phyloP scores from a whole-genome alignment of 2,797 vertebrate species.

The Alfaro cultratus region DNA sequence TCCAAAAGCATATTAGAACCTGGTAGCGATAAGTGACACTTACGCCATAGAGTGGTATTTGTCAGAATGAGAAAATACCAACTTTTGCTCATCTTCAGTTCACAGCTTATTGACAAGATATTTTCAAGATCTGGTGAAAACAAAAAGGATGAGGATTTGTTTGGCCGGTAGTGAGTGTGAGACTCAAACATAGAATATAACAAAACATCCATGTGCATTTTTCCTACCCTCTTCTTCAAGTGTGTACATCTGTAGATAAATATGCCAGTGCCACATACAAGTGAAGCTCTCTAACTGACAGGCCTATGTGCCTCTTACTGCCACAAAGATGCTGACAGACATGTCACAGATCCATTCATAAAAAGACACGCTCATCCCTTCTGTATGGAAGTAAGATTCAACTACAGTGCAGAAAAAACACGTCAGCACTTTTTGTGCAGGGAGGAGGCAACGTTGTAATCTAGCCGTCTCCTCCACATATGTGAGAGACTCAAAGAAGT shows the following conservation, averaged over 20 bases:
- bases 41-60: constrained; percentile 47
- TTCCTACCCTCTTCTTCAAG: background rate
- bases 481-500: background rate
- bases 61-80: constrained; percentile 41
- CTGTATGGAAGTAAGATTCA: constrained; percentile 4
- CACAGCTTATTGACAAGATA: constrained; percentile 35
- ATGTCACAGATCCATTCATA: constrained; percentile 20
- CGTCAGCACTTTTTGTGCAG: background rate
- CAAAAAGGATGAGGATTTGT: background rate
- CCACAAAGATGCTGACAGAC: constrained; percentile 15
- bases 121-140: constrained; percentile 44
- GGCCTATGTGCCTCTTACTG: constrained; percentile 20
- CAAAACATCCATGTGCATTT: background rate
- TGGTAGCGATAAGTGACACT: constrained; percentile 50
- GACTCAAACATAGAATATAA: background rate
- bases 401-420: constrained; percentile 4
- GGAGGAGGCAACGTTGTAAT: constrained; percentile 1
- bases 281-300: background rate
- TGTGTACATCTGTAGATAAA: background rate
- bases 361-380: constrained; percentile 7
- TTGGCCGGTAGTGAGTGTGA: background rate
- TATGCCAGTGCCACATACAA: background rate
- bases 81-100: constrained; percentile 42
- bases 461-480: background rate
- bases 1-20: constrained; percentile 45